Conservation (phyloP, 2,113 vertebrate genomes). For the Hemichromis elongatus region DNA sequence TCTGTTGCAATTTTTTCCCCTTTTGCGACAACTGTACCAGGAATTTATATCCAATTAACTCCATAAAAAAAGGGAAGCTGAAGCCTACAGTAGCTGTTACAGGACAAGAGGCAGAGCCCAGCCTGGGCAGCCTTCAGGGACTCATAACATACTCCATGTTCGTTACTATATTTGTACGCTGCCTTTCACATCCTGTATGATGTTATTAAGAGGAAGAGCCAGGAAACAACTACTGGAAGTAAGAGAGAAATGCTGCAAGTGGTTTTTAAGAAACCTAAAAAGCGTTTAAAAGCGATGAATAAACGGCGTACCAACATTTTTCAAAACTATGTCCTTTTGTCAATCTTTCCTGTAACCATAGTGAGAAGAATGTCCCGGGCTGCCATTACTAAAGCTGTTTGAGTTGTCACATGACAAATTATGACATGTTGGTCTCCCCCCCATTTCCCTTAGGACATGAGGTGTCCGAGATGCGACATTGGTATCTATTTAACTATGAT, state of each 20-base stretch:
- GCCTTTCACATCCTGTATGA: neutral
- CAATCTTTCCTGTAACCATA: neutral
- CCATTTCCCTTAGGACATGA: neutral
- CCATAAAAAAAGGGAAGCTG: too few relatives aligned
- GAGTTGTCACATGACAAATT: neutral
- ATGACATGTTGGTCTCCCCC: neutral
- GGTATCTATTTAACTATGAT: neutral
- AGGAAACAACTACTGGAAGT: neutral
- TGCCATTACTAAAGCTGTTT: neutral
- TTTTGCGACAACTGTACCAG: too few relatives aligned
- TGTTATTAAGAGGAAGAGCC: neutral
- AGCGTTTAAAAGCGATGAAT: neutral
- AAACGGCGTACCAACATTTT: neutral
- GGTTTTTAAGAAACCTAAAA: neutral
- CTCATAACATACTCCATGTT: neutral
- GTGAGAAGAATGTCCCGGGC: neutral
- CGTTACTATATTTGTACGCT: neutral
- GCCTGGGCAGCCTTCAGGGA: too few relatives aligned
- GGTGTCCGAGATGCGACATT: neutral
- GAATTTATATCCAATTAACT: too few relatives aligned
- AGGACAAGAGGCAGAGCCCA: too few relatives aligned
- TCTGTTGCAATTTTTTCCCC: too few relatives aligned
- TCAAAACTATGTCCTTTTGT: neutral
- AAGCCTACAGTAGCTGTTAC: too few relatives aligned
- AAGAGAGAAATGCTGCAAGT: neutral